Base-by-base conservation (phyloP, 2,797 vertebrate genomes). In the Telmatherina bonti region DNA sequence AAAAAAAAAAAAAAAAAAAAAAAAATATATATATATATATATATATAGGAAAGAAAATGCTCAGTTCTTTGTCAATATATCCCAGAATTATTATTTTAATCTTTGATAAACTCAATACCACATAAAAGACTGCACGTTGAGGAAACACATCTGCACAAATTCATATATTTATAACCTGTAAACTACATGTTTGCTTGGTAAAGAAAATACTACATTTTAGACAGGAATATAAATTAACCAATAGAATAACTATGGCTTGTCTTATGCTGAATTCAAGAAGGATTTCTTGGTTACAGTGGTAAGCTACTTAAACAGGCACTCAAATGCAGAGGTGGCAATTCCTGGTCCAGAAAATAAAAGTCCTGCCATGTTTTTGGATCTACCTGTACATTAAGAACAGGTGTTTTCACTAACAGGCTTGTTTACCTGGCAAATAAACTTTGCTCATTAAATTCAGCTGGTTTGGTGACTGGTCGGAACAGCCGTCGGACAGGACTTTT, bases 21-120 rank as follows among this genome's bases (percentile, higher is more conserved):
- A n/a, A 41, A 41, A 60, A 29, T n/a, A n/a, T n/a, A n/a, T n/a
- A n/a, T n/a, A n/a, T n/a, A n/a, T n/a, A n/a, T n/a, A n/a, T n/a
- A 20, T 18, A 29, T 47, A n/a, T 10, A n/a, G 47, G n/a, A 16
- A 64, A 20, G 26, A 27, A 22, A 33, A n/a, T 12, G 33, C 16
- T 24, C 36, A 60, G 57, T 55, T 7, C 59, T 10, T 54, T 71
- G 18, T 65, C 53, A 74, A 60, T 12, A 65, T 16, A 61, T 41
- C 58, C 30, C 16, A 45, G 33, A 11, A 22, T 30, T 53, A 70
- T 45, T 38, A 59, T 66, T 59, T 66, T 13, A 33, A 74, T 80
- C 49, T 74, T 63, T 79, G 65, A 85, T 84, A 82, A 81, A 88
- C 60, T 86, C 2, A 79, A 88, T 85, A 84, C 76, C 41, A 78